A percentile compares a stretch with the other conserved stretches of the same genome.
phyloP scores from a whole-genome alignment of 2,113 vertebrate genomes.

The Pterocles gutturalis region DNA sequence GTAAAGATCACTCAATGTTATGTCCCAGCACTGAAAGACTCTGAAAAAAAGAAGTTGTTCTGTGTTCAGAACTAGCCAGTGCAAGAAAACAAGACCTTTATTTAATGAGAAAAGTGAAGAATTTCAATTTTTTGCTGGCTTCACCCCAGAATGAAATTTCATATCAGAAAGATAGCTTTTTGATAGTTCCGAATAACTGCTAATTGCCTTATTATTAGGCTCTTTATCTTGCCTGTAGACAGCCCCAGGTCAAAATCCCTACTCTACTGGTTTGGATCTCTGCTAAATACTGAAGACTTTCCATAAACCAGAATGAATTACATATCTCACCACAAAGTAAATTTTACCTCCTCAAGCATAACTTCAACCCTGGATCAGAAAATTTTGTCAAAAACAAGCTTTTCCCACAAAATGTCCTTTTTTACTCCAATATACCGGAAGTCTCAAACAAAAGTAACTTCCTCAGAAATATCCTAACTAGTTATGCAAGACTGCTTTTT shows the following conservation, averaged over 20 bases:
- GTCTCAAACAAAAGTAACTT: neutral
- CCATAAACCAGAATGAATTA: neutral
- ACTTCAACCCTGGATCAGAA: neutral
- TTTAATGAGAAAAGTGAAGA: neutral
- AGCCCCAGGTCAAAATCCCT: neutral
- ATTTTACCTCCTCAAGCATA: fast-evolving
- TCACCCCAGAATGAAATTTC: neutral
- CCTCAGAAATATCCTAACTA: neutral
- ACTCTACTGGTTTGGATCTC: neutral
- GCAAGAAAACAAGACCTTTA: neutral
- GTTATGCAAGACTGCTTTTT: neutral
- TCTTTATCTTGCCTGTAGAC: neutral
- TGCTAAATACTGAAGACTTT: neutral
- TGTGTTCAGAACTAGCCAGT: neutral
- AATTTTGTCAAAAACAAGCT: neutral
- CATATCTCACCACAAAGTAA: neutral
- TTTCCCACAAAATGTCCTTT: neutral
- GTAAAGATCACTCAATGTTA: neutral
- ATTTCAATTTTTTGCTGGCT: neutral
- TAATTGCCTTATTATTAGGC: neutral
- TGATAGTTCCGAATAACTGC: neutral
- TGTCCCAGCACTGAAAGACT: neutral
- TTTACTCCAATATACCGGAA: fast-evolving
- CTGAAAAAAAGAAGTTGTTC: neutral
- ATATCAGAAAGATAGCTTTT: neutral